These are phyloP conservation scores for Spilogale gracilis DNA, from an alignment of 2,113 vertebrate species.

Conservation along the genomic window DNA sequence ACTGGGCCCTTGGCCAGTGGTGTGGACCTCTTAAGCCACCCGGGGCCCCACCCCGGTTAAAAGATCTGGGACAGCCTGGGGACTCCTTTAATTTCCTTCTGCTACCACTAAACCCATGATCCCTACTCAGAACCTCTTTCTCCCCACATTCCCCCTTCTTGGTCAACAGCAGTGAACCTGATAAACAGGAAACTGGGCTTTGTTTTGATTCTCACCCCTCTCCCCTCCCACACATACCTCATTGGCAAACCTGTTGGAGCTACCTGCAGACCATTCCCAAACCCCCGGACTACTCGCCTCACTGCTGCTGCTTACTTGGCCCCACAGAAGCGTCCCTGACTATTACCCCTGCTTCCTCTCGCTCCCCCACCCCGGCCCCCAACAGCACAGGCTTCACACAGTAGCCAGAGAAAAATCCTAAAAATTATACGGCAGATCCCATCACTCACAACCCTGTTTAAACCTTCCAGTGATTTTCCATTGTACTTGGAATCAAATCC, in stretches of 20 bases:
- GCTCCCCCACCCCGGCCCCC: neutral
- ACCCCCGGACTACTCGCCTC: neutral
- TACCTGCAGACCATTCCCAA: neutral
- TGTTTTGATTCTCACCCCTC: neutral
- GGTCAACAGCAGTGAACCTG: slow-evolving; percentile 1
- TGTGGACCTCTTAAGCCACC: neutral
- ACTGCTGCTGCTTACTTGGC: neutral
- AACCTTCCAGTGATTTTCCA: slow-evolving; percentile 73
- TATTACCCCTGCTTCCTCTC: no score
- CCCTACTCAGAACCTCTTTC: neutral
- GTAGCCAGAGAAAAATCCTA: slow-evolving; percentile 2
- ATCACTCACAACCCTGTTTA: slow-evolving; percentile 33
- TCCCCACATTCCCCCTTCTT: neutral
- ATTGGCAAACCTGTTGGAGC: neutral
- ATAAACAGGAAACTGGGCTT: neutral
- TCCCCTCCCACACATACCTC: neutral
- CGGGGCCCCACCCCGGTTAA: neutral
- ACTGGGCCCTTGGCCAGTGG: neutral
- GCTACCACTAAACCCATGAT: neutral
- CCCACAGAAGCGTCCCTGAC: neutral
- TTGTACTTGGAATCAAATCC: slow-evolving; percentile 45
- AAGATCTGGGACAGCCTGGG: neutral
- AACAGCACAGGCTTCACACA: neutral
- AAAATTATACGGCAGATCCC: slow-evolving; percentile 27
- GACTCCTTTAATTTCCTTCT: neutral